Evolutionary conservation across 2,888 invertebrate species (phyloP).

Genomic region (Gari tellinella): DNA sequence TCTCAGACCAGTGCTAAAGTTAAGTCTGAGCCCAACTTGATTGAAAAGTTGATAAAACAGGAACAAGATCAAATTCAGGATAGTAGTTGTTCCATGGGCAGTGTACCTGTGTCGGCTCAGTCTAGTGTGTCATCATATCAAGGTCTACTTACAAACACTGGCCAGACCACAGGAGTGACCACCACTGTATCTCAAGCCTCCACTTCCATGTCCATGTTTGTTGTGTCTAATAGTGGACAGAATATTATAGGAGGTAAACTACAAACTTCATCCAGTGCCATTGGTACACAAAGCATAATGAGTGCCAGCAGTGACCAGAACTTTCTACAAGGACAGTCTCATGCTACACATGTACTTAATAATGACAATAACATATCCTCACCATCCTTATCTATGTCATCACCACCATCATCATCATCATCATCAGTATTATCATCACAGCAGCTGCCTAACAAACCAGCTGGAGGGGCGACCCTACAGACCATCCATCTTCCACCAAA

Average conservation of each 20-base stretch:
- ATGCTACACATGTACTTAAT: not conserved
- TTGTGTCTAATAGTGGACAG: conserved; percentile 33
- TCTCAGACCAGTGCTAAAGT: conserved; percentile 17
- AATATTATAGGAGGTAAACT: too few species aligned
- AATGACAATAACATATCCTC: not conserved
- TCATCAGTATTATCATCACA: not conserved
- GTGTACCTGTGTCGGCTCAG: not conserved
- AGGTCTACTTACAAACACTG: conserved; percentile 27
- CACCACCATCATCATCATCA: not conserved
- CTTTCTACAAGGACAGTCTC: not conserved
- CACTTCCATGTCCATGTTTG: conserved; percentile 41
- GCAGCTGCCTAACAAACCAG: not conserved
- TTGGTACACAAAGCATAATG: too few species aligned
- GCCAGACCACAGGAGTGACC: conserved; percentile 63
- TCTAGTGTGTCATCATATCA: not conserved
- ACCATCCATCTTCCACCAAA: conserved; percentile 65
- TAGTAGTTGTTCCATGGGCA: not conserved
- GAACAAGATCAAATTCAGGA: conserved; percentile 10
- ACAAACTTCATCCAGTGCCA: not conserved
- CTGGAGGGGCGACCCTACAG: conserved; percentile 59
- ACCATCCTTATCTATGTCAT: not conserved
- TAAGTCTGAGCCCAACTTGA: conserved; percentile 39
- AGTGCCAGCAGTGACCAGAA: not conserved
- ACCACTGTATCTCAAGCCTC: conserved; percentile 70
- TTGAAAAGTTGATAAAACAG: conserved; percentile 44